Evolutionary conservation across 2,888 invertebrate genomes (phyloP), one percentile per base, ranked within the genome.

Genomic region (Parnassius apollo): DNA sequence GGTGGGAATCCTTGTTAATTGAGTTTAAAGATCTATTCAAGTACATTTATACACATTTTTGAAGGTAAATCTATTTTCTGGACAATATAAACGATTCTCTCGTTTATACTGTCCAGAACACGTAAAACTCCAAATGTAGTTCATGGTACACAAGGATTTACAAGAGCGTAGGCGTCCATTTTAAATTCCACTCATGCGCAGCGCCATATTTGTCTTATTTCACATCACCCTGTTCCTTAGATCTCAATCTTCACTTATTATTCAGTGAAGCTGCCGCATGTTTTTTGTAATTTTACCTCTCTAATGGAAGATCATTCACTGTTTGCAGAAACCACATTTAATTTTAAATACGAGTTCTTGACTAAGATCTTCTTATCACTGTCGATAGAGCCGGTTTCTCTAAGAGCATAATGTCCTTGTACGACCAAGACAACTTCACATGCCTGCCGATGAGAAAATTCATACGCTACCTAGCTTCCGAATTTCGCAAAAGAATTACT

Each of bases 131-230:
- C 78, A 76, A 72, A 83, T 78, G 63, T 81, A 78, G 79, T 76
- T 75, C 79, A 81, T 75, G 77, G 73, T 73, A 75, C 73, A 59
- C 35, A 53, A 55, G 25, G 57, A 64, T 42, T 63, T 72, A 81
- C 81, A 81, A 78, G 66, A 68, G 75, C 79, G 81, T 83, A 79
- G 65, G 66, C 67, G 68, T 72, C 78, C 78, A 71, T 79, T 89
- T 86, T 76, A 76, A 73, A 90, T 90, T 85, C 90, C 71, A 69
- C 75, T 80, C 88, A 81, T 82, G 88, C 75, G 72, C 77, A 71
- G 68, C 63, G 72, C 88, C 87, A 86, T 91, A 90, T 89, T 87
- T 86, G 89, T 88, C 85, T 86, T 83, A 88, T 88, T 86, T 85
- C 81, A 81, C 82, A 88, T 88, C 85, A 85, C 80, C 81, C 80